Conservation (phyloP, 2,113 vertebrate genomes). For the Felis catus region DNA sequence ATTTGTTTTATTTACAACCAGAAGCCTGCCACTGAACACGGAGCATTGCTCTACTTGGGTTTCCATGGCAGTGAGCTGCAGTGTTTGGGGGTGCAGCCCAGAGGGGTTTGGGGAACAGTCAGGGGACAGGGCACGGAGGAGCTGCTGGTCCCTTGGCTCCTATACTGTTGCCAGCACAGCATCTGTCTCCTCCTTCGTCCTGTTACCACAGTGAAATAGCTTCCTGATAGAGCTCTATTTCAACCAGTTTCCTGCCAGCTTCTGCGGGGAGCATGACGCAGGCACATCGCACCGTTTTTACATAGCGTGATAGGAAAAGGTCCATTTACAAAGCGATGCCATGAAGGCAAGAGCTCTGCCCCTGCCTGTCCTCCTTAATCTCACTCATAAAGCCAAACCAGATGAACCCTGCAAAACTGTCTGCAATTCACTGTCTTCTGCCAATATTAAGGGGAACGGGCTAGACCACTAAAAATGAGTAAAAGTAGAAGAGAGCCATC, state of each 20-base stretch:
- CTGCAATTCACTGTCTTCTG: not conserved
- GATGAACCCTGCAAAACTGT: not conserved
- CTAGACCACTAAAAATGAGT: not conserved
- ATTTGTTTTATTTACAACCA: not conserved
- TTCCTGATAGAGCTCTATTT: not conserved
- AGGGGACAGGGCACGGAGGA: not conserved
- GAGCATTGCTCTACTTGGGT: not conserved
- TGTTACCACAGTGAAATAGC: not conserved
- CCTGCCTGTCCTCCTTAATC: too few species aligned
- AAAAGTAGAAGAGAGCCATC: not conserved
- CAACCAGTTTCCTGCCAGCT: not conserved
- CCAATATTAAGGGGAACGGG: not conserved
- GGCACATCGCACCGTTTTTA: rapidly evolving
- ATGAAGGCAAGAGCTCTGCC: not conserved
- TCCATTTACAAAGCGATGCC: not conserved
- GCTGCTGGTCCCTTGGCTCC: not conserved
- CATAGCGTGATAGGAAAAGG: not conserved
- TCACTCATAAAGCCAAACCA: not conserved
- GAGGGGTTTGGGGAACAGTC: not conserved
- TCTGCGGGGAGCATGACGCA: not conserved
- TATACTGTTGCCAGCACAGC: not conserved
- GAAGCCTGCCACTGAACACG: not conserved
- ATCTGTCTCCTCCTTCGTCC: not conserved
- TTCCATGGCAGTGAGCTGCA: rapidly evolving
- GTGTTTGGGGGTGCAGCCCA: not conserved